Evolutionary conservation across 2,113 vertebrate species (phyloP).

Genomic region (Todiramphus saurophagus): DNA sequence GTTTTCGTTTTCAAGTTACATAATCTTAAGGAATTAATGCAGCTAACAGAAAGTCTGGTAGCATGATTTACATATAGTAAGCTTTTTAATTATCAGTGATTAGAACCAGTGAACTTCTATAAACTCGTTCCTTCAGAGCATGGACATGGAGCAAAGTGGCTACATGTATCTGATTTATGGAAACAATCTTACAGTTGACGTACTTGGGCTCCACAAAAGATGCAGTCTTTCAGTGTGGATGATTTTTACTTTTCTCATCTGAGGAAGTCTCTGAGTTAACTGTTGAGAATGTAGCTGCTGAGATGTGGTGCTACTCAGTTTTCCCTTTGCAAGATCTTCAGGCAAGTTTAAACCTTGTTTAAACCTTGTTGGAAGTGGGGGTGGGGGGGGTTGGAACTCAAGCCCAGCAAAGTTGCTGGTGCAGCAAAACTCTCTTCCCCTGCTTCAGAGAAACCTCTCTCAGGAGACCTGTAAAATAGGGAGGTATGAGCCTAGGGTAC

Average conservation of each 20-base stretch:
- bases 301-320: background rate
- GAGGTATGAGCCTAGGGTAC: fast-evolving
- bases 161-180: background rate
- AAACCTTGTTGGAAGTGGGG: background rate
- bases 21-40: background rate
- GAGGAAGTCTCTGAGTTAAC: background rate
- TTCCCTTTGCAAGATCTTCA: background rate
- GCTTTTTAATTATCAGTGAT: background rate
- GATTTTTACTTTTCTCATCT: background rate
- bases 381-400: background rate
- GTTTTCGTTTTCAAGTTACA: background rate
- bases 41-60: background rate
- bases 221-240: fast-evolving
- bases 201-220: background rate
- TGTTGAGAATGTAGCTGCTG: background rate
- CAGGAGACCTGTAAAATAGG: background rate
- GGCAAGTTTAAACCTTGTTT: background rate
- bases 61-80: background rate
- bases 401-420: background rate
- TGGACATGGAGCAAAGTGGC: background rate
- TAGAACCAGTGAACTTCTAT: background rate
- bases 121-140: background rate
- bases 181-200: background rate
- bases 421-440: background rate
- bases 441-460: background rate